Evolutionary conservation across 1,140 invertebrate species (phyloP).

Genomic region (Panonychus citri): DNA sequence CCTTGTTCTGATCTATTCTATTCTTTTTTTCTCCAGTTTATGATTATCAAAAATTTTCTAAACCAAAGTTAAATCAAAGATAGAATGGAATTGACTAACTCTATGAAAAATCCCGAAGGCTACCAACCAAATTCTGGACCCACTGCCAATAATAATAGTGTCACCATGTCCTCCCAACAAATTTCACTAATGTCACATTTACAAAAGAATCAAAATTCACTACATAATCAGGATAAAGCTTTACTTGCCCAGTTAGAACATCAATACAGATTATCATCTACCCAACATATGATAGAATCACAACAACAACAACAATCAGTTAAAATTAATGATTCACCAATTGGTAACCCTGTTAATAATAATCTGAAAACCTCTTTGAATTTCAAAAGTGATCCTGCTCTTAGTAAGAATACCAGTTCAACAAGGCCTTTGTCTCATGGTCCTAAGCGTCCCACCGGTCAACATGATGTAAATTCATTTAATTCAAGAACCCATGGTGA

Average conservation of each 20-base stretch:
- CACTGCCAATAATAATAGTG: constrained; percentile 17
- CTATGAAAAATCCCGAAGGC: too few relatives aligned
- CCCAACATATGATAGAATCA: not conserved
- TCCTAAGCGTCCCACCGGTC: too few relatives aligned
- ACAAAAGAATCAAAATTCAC: constrained; percentile 15
- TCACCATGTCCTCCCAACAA: constrained; percentile 49
- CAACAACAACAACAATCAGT: not conserved
- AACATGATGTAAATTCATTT: too few relatives aligned
- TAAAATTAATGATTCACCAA: not conserved
- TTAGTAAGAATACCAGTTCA: not conserved
- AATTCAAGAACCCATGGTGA: too few relatives aligned
- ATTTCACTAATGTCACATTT: constrained; percentile 51
- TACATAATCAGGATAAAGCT: constrained; percentile 4
- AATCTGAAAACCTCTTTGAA: not conserved
- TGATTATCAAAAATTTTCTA: not conserved
- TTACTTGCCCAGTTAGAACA: constrained; percentile 24
- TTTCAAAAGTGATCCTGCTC: not conserved
- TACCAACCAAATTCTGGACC: too few relatives aligned
- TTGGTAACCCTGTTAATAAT: not conserved
- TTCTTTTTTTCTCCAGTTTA: constrained; percentile 1
- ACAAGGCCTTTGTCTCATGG: too few relatives aligned
- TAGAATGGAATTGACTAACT: not conserved
- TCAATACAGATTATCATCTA: constrained; percentile 32
- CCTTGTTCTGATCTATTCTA: too few relatives aligned
- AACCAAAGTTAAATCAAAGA: not conserved